phyloP scores from a whole-genome alignment of 1,140 invertebrate genomes.

The Drosophila sucinea region DNA sequence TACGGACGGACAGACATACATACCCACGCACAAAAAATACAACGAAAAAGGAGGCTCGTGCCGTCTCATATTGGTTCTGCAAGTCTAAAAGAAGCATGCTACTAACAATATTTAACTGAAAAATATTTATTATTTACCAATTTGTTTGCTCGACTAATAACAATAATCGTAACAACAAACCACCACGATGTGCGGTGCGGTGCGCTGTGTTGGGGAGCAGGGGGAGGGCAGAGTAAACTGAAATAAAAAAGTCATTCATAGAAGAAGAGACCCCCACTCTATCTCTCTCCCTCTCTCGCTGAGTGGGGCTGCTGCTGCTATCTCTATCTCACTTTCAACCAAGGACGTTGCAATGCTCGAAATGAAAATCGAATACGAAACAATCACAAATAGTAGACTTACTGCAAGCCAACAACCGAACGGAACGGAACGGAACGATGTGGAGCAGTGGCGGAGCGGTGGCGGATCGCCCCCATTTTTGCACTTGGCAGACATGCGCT shows the following conservation, averaged over 20 bases:
- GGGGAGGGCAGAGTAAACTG: constrained; percentile 27
- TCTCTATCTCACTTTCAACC: constrained; percentile 12
- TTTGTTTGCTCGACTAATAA: constrained; percentile 83
- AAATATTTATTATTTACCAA: constrained; percentile 83
- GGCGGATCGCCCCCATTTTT: constrained; percentile 46
- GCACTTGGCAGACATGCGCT: constrained; percentile 77
- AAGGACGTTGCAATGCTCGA: constrained; percentile 72
- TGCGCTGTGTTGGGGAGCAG: not conserved
- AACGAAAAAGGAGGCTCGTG: constrained; percentile 58
- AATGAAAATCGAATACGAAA: constrained; percentile 77
- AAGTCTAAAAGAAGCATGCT: constrained; percentile 72
- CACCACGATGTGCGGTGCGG: not conserved
- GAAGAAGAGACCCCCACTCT: constrained; percentile 36
- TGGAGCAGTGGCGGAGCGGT: constrained; percentile 17
- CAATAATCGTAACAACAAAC: constrained; percentile 79
- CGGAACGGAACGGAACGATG: constrained; percentile 12
- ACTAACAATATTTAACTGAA: constrained; percentile 83
- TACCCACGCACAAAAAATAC: constrained; percentile 15
- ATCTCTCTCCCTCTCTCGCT: not conserved
- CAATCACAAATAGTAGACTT: constrained; percentile 70
- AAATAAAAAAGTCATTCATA: constrained; percentile 67
- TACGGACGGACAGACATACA: not conserved
- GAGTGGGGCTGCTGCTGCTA: too few species aligned
- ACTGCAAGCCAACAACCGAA: constrained; percentile 43
- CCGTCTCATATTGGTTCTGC: constrained; percentile 45